Base-by-base conservation (phyloP, 1,140 invertebrate genomes). In the Pseudomyrmex concolor region DNA sequence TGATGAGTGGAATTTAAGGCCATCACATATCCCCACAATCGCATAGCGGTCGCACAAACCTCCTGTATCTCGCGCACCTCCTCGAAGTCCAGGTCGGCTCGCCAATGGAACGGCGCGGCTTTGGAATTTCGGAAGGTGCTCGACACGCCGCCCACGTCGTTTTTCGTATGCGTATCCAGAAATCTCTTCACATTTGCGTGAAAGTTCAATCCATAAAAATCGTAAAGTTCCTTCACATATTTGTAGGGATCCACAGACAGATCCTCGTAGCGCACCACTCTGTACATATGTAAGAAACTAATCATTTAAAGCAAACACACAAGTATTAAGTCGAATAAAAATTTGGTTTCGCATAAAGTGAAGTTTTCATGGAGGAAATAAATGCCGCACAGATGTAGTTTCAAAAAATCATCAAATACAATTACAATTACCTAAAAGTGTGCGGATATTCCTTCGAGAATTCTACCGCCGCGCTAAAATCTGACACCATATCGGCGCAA, bases 121-220 rank as follows among this genome's bases (percentile, higher is more conserved):
- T 97, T 97, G 7, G 97, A 97, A 91, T 98, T 96, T 22, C 97
- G 95, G 91, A 96, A 97, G 7, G 97, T 98, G 88, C 97, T 97
- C 51, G 97, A 97, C 13, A 97, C 96, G 17, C 97, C 97, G 13
- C 97, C 97, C 5, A 96, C 95, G 86, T 98, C 96, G 57, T 95
- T 95, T 90, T 96, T 97, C 1, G 97, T 98, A 91, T 98, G 97
- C 2, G 96, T 96, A 85, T 97, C 96, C 17, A 98, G 93, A 93
- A 97, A 98, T 68, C 95, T 94, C 78, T 96, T 95, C 0, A 98
- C 96, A 60, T 95, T 94, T 0, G 95, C 94, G 91, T 97, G 96
- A 88, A 96, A 96, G 85, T 96, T 94, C 50, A 98, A 92, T 9
- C 96, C 96, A 90, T 97, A 97, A 93, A 98, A 98, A 89, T 96